Conservation (phyloP, 2,888 invertebrate species). For the Folsomia candida region DNA sequence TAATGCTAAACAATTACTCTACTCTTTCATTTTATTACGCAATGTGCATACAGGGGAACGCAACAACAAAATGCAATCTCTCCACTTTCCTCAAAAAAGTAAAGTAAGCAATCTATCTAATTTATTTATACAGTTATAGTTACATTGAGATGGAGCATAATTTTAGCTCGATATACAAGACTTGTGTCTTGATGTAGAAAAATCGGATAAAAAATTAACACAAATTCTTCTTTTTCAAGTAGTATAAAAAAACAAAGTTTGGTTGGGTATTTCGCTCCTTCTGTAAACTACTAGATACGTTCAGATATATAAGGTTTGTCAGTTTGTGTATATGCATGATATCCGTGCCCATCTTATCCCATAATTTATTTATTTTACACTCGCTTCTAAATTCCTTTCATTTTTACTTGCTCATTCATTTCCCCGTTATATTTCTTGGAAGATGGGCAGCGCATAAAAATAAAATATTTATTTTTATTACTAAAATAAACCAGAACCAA, state of each 20-base stretch:
- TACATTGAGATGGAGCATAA: conserved; percentile 4
- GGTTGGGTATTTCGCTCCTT: background rate
- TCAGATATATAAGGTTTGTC: background rate
- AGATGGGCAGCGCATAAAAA: conserved; percentile 1
- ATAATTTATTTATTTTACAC: background rate
- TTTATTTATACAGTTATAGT: conserved; percentile 6
- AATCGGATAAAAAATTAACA: conserved; percentile 11
- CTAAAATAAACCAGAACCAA: conserved; percentile 2
- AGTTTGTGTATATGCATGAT: background rate
- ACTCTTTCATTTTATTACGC: too few species aligned
- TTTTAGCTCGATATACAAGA: background rate
- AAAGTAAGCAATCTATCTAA: conserved; percentile 7
- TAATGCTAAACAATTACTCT: too few species aligned
- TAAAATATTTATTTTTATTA: conserved; percentile 5
- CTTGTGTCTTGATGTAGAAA: background rate
- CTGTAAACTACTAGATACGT: background rate
- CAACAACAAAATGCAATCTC: too few species aligned
- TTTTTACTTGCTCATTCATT: background rate
- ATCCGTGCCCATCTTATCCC: background rate
- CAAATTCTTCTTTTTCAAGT: conserved; percentile 1
- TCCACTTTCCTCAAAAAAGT: background rate
- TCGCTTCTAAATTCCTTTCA: background rate
- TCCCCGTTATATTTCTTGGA: background rate
- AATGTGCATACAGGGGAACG: too few species aligned
- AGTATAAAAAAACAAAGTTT: too few species aligned